phyloP scores from a whole-genome alignment of 2,888 invertebrate genomes.

The Gonocerus acuteangulatus region DNA sequence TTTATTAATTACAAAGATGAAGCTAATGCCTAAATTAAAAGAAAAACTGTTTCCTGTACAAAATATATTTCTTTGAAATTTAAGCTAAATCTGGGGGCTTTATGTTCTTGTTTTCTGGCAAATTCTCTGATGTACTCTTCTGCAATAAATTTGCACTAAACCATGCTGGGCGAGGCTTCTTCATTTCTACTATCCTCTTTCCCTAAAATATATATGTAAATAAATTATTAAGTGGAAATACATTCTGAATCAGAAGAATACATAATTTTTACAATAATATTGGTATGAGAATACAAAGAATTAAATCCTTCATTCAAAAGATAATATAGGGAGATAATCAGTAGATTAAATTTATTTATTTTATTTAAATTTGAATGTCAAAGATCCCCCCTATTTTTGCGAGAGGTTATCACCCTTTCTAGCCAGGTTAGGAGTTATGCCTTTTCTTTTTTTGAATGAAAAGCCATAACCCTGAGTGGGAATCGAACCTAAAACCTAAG shows the following conservation, averaged over 20 bases:
- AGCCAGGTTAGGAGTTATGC: too few relatives aligned
- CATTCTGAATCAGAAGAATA: not conserved
- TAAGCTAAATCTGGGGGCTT: conserved; percentile 35
- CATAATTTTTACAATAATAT: not conserved
- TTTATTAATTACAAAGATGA: too few relatives aligned
- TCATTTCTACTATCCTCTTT: conserved; percentile 77
- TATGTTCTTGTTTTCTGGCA: conserved; percentile 53
- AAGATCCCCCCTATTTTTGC: too few relatives aligned
- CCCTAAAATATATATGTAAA: conserved; percentile 43
- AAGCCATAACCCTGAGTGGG: too few relatives aligned
- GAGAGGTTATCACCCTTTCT: too few relatives aligned
- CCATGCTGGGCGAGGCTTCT: conserved; percentile 78
- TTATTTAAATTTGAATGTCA: too few relatives aligned
- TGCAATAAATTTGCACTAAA: conserved; percentile 78
- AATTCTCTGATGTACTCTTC: conserved; percentile 63
- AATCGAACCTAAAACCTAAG: too few relatives aligned
- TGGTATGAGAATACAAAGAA: not conserved
- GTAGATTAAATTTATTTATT: too few relatives aligned
- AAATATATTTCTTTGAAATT: not conserved
- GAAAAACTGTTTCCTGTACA: too few relatives aligned
- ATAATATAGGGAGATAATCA: too few relatives aligned
- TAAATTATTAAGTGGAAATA: not conserved
- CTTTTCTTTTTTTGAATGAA: too few relatives aligned
- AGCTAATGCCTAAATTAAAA: too few relatives aligned
- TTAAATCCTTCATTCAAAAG: not conserved